A percentile compares a stretch with the other conserved stretches of the same genome.
These are phyloP conservation scores for Pangasius djambal DNA, from an alignment of 2,797 vertebrate genomes.

Conservation along the genomic window DNA sequence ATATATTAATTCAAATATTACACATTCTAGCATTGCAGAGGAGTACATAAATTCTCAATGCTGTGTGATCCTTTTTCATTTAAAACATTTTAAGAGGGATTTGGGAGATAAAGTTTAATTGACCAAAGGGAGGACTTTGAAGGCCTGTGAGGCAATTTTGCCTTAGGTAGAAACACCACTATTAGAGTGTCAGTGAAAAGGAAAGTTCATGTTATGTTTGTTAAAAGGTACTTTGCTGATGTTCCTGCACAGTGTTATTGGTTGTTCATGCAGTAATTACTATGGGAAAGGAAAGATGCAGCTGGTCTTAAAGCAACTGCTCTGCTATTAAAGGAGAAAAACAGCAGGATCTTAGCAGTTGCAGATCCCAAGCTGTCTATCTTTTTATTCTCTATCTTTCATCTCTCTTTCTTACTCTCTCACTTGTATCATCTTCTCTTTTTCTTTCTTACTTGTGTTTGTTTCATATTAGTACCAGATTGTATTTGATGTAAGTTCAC, in stretches of 20 bases:
- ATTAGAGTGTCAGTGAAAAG: neutral
- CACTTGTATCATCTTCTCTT: neutral
- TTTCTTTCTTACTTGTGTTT: neutral
- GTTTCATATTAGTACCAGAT: neutral
- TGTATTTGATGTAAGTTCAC: neutral
- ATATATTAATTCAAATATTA: neutral
- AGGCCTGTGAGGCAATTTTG: neutral
- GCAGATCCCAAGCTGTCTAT: neutral
- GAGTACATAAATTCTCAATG: neutral
- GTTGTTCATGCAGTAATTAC: neutral
- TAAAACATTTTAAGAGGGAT: conserved; percentile 1
- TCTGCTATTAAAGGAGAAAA: neutral
- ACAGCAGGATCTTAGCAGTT: neutral
- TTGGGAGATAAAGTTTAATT: neutral
- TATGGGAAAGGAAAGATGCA: neutral
- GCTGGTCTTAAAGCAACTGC: neutral
- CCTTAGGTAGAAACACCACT: neutral
- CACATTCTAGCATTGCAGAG: neutral
- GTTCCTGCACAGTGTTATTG: neutral
- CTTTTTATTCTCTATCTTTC: neutral
- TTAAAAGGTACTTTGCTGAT: conserved; percentile 1
- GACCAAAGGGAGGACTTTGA: conserved; percentile 3
- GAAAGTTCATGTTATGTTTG: conserved; percentile 1
- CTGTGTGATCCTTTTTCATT: neutral
- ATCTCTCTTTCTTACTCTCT: neutral